Percentiles rank a stretch among this genome's conserved stretches.
These are phyloP conservation scores for Sympetrum striolatum DNA, from an alignment of 2,888 invertebrate genomes.

Conservation along the genomic window DNA sequence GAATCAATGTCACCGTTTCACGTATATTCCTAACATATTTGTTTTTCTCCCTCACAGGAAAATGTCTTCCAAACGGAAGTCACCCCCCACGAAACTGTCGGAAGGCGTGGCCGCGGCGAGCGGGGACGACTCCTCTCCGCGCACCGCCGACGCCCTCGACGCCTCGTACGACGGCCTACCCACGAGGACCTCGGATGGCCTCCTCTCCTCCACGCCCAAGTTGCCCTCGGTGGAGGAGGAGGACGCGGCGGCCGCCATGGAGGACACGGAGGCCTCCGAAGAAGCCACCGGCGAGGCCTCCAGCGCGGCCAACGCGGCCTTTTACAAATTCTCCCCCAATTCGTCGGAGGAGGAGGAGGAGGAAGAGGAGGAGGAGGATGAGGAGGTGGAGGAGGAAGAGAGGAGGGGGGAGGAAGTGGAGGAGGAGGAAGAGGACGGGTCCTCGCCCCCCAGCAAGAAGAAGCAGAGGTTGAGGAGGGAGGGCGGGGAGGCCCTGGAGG, in stretches of 20 bases:
- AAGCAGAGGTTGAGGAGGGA: conserved; percentile 54
- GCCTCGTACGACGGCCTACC: background rate
- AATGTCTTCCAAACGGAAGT: conserved; percentile 97
- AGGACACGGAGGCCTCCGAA: background rate
- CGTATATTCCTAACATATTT: too few species aligned
- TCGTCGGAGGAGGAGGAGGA: conserved; percentile 57
- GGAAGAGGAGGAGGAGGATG: conserved; percentile 54
- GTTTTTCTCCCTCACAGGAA: conserved; percentile 71
- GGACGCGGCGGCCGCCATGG: background rate
- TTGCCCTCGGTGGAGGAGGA: conserved; percentile 31
- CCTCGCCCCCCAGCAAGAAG: conserved; percentile 59
- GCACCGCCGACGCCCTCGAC: background rate
- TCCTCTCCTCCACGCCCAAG: background rate
- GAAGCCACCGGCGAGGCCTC: conserved; percentile 34
- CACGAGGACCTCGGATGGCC: background rate
- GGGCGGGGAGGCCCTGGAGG: background rate
- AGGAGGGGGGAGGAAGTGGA: conserved; percentile 49
- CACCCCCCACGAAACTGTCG: conserved; percentile 90
- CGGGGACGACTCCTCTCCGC: background rate
- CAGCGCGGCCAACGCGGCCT: conserved; percentile 53
- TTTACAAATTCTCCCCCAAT: conserved; percentile 59
- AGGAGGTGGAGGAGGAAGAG: background rate
- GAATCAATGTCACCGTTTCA: too few species aligned
- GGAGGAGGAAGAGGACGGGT: conserved; percentile 57
- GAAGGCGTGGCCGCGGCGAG: conserved; percentile 66